Evolutionary conservation across 2,797 vertebrate species (phyloP).

Genomic region (Mormyrops attenuatus): DNA sequence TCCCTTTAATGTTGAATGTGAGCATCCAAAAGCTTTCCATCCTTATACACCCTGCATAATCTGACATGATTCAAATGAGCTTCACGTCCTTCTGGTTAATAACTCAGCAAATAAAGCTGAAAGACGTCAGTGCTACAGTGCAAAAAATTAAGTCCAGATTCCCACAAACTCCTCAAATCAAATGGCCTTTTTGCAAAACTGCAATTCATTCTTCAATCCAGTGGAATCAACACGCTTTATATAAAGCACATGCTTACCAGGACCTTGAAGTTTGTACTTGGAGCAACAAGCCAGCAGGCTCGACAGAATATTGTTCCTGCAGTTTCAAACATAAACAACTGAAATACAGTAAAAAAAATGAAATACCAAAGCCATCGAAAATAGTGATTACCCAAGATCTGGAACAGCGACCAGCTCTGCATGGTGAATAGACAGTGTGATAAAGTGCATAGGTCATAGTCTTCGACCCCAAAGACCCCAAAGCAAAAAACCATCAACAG

Average conservation of each 20-base stretch:
- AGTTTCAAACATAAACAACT: background rate
- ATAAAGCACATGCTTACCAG: slow-evolving; percentile 38
- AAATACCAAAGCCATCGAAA: slow-evolving; percentile 23
- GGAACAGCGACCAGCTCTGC: slow-evolving; percentile 19
- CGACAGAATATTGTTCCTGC: slow-evolving; percentile 30
- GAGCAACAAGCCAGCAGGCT: slow-evolving; percentile 36
- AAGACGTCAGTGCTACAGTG: background rate
- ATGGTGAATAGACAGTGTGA: slow-evolving; percentile 17
- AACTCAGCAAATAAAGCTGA: background rate
- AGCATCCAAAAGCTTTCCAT: background rate
- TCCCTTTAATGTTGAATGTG: slow-evolving; percentile 8
- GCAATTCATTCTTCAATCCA: slow-evolving; percentile 9
- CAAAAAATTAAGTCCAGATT: background rate
- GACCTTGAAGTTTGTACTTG: slow-evolving; percentile 30
- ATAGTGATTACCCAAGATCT: slow-evolving; percentile 25
- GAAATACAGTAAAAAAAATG: slow-evolving; percentile 26
- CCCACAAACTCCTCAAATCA: background rate
- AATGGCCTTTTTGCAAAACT: slow-evolving; percentile 5
- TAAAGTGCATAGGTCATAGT: slow-evolving; percentile 37
- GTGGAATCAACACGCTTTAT: slow-evolving; percentile 25
- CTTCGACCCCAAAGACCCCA: slow-evolving; percentile 8
- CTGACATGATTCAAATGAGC: background rate
- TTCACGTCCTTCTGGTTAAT: background rate
- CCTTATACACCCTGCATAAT: background rate
- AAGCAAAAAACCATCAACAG: background rate